These are phyloP conservation scores for Ataeniobius toweri DNA, from an alignment of 2,797 vertebrate species.

Conservation along the genomic window DNA sequence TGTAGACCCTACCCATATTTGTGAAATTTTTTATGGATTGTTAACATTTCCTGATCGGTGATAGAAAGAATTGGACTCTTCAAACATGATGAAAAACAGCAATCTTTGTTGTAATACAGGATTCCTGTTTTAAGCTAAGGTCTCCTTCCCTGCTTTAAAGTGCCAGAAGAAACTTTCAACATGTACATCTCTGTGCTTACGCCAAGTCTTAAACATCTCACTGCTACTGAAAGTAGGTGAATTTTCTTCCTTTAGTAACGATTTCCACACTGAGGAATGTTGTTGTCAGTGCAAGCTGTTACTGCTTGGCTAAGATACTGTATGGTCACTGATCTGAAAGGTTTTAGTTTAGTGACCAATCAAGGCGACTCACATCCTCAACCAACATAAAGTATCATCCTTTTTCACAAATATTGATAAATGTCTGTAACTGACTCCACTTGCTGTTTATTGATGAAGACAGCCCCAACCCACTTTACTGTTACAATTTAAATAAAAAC, in stretches of 20 bases:
- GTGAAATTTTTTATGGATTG: background rate
- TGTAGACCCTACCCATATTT: background rate
- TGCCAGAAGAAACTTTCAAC: background rate
- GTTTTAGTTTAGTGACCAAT: background rate
- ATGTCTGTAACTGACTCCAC: background rate
- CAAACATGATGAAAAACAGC: background rate
- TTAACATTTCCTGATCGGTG: background rate
- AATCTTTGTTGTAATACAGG: background rate
- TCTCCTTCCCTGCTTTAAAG: background rate
- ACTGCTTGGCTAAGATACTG: background rate
- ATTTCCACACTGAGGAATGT: background rate
- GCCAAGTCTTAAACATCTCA: background rate
- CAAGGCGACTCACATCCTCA: background rate
- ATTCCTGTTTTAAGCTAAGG: background rate
- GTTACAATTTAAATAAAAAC: background rate
- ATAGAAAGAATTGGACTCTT: background rate
- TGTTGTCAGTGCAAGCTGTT: background rate
- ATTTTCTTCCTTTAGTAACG: background rate
- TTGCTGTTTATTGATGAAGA: background rate
- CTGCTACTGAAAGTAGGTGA: background rate
- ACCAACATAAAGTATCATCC: background rate
- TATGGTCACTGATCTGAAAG: background rate
- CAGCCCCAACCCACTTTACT: background rate
- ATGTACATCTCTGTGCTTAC: background rate
- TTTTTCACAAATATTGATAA: background rate